Percentiles rank a stretch among this genome's conserved stretches.
Conservation (phyloP, 1,140 invertebrate genomes). For the Drosophila azteca region DNA sequence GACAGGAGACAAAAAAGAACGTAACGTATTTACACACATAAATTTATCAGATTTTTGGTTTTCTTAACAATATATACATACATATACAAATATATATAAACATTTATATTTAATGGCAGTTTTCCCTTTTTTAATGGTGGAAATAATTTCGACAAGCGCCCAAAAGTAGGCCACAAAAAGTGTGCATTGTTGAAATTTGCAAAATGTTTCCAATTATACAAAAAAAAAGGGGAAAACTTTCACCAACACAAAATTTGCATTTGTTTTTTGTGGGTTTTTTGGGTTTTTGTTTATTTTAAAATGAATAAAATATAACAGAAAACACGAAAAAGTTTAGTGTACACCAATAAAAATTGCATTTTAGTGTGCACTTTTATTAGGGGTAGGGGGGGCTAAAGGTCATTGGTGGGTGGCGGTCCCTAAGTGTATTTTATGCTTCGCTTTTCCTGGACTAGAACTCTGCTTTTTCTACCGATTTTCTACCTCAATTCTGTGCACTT, state of each 20-base stretch:
- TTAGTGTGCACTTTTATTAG: constrained; percentile 16
- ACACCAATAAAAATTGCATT: constrained; percentile 27
- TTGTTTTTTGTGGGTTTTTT: constrained; percentile 13
- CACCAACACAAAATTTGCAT: neutral
- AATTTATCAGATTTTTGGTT: constrained; percentile 33
- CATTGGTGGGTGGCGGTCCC: no score
- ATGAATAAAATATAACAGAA: constrained; percentile 24
- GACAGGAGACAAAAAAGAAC: constrained; percentile 78
- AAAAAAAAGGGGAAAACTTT: constrained; percentile 14
- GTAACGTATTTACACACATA: constrained; percentile 74
- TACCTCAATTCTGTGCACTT: no score
- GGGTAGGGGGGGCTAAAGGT: neutral
- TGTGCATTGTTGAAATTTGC: neutral
- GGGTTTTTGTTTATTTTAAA: constrained; percentile 22
- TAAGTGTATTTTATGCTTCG: constrained; percentile 4
- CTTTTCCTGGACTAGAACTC: no score
- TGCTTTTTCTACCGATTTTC: no score
- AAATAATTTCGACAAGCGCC: neutral
- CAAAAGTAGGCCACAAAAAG: constrained; percentile 2
- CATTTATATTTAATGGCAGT: constrained; percentile 37
- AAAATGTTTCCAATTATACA: constrained; percentile 23
- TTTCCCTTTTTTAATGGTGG: constrained; percentile 5
- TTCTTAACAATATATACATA: constrained; percentile 8
- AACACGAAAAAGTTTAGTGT: neutral
- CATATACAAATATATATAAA: constrained; percentile 19